Conservation (phyloP, 1,140 invertebrate species). For the Oryctes rhinoceros region DNA sequence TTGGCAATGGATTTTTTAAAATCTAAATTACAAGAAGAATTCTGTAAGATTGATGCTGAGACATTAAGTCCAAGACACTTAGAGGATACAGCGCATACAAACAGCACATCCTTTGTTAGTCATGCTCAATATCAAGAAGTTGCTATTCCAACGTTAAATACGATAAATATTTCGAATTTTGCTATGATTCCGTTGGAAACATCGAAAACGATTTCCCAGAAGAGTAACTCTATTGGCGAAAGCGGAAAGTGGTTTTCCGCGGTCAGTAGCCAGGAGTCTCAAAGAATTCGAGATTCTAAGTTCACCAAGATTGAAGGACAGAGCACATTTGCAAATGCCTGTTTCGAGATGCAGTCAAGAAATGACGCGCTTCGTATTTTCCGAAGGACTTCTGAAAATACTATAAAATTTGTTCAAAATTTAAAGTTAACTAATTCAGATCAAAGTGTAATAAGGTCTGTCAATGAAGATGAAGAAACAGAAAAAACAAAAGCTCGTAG, state of each 20-base stretch:
- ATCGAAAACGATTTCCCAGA: too few relatives aligned
- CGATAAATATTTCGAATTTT: too few relatives aligned
- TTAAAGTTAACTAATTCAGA: too few relatives aligned
- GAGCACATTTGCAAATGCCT: neutral
- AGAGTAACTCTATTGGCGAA: neutral
- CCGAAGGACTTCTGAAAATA: neutral
- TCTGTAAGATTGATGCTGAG: neutral
- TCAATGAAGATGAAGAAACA: too few relatives aligned
- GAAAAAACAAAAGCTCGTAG: too few relatives aligned
- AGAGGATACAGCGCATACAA: too few relatives aligned
- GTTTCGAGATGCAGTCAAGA: neutral
- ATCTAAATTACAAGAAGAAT: neutral
- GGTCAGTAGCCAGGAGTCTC: neutral
- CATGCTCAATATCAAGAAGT: too few relatives aligned
- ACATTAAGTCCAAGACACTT: neutral
- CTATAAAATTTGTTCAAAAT: too few relatives aligned
- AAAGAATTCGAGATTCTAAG: neutral
- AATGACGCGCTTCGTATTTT: neutral
- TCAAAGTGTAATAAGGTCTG: too few relatives aligned
- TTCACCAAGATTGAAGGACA: neutral
- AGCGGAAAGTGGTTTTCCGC: neutral
- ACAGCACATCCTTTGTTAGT: too few relatives aligned
- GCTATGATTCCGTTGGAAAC: too few relatives aligned
- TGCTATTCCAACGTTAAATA: too few relatives aligned
- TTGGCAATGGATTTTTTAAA: neutral